Evolutionary conservation across 1,140 invertebrate species (phyloP).

Genomic region (Streblospio benedicti): DNA sequence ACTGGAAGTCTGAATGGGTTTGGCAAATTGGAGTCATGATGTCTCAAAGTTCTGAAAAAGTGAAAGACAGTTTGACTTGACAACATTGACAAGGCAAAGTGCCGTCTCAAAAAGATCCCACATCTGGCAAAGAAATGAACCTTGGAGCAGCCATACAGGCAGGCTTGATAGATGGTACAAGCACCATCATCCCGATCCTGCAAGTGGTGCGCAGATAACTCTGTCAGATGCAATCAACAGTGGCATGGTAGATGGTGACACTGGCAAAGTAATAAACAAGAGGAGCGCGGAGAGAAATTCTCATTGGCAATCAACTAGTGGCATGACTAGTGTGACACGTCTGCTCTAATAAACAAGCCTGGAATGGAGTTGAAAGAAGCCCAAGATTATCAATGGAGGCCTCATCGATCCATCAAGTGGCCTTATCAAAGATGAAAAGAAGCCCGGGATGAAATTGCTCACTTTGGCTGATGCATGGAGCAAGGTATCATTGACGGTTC

Average conservation of each 20-base stretch:
- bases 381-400: neutral
- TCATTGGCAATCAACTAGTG: neutral
- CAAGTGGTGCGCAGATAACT: slow-evolving; percentile 64
- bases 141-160: slow-evolving; percentile 59
- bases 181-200: slow-evolving; percentile 63
- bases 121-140: slow-evolving; percentile 61
- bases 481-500: no score
- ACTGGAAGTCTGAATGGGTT: neutral
- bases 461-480: no score
- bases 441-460: slow-evolving; percentile 23
- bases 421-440: no score
- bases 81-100: slow-evolving; percentile 56
- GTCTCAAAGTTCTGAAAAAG: slow-evolving; percentile 60
- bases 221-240: slow-evolving; percentile 68
- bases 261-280: slow-evolving; percentile 52
- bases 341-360: neutral
- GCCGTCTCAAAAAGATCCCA: slow-evolving; percentile 72
- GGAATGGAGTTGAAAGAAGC: slow-evolving; percentile 3
- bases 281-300: neutral
- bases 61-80: slow-evolving; percentile 63
- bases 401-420: no score
- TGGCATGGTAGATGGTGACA: slow-evolving; percentile 49
- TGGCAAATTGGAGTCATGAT: slow-evolving; percentile 62
- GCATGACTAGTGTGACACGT: neutral
- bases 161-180: slow-evolving; percentile 56